Conservation (phyloP, 2,797 vertebrate genomes). For the Falco berigora region DNA sequence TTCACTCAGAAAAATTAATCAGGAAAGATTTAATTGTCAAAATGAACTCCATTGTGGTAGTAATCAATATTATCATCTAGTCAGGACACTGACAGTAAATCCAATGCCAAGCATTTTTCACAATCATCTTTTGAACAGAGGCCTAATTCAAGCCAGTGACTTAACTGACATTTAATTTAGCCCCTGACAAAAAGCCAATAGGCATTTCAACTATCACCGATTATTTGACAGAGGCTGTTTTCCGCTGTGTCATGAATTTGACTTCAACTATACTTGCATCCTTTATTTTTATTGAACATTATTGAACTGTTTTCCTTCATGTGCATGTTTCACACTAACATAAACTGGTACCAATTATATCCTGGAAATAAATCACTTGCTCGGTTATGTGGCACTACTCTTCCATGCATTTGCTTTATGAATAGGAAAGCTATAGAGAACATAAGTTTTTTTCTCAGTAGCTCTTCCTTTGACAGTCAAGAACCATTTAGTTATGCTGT, state of each 20-base stretch:
- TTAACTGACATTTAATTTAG: neutral
- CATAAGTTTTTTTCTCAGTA: neutral
- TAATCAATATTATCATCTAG: neutral
- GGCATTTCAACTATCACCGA: neutral
- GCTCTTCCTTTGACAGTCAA: neutral
- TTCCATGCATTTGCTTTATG: neutral
- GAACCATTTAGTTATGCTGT: neutral
- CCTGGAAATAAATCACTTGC: neutral
- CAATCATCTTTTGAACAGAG: neutral
- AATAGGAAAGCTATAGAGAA: neutral
- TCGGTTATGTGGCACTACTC: neutral
- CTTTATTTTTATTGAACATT: neutral
- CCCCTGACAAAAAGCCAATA: neutral
- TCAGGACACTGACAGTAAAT: neutral
- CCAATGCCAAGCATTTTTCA: neutral
- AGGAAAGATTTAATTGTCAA: neutral
- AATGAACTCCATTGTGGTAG: neutral
- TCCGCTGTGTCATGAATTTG: neutral
- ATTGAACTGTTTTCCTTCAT: neutral
- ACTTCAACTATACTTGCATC: neutral
- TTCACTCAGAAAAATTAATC: neutral
- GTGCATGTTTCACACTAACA: neutral
- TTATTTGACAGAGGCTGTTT: neutral
- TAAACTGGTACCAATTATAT: neutral
- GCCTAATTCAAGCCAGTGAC: neutral